Conservation (phyloP, 2,113 vertebrate genomes). For the Probosciger aterrimus region DNA sequence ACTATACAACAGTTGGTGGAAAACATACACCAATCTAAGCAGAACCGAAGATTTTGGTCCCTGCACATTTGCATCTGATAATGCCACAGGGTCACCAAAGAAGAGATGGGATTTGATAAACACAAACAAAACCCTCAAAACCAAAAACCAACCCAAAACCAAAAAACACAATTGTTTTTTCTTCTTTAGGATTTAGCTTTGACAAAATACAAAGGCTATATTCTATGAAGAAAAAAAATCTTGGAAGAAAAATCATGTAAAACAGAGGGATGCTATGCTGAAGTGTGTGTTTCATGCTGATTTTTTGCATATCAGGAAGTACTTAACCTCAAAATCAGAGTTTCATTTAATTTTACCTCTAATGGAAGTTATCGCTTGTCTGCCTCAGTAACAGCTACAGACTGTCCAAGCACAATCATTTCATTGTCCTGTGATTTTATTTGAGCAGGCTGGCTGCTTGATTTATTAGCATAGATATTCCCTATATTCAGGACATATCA, state of each 20-base stretch:
- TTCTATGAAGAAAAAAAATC: neutral
- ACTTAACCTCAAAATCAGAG: neutral
- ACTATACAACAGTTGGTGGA: neutral
- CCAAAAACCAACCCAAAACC: neutral
- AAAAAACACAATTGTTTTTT: neutral
- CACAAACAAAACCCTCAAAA: neutral
- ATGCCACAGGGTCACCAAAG: neutral
- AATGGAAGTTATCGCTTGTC: neutral
- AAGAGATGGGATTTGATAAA: neutral
- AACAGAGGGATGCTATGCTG: neutral
- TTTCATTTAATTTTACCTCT: neutral
- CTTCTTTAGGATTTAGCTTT: neutral
- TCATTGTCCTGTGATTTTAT: neutral
- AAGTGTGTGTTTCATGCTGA: neutral
- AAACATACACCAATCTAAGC: neutral
- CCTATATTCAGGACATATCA: neutral
- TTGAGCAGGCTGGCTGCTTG: neutral
- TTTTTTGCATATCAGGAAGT: neutral
- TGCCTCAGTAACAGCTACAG: neutral
- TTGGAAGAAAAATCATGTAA: neutral
- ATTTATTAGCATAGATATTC: neutral
- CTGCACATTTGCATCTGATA: neutral
- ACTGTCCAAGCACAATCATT: neutral
- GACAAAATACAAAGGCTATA: neutral
- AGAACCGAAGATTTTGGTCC: neutral